A percentile compares a stretch with the other conserved stretches of the same genome.
Evolutionary conservation across 2,888 invertebrate species (phyloP).

Genomic region (Blomia tropicalis): DNA sequence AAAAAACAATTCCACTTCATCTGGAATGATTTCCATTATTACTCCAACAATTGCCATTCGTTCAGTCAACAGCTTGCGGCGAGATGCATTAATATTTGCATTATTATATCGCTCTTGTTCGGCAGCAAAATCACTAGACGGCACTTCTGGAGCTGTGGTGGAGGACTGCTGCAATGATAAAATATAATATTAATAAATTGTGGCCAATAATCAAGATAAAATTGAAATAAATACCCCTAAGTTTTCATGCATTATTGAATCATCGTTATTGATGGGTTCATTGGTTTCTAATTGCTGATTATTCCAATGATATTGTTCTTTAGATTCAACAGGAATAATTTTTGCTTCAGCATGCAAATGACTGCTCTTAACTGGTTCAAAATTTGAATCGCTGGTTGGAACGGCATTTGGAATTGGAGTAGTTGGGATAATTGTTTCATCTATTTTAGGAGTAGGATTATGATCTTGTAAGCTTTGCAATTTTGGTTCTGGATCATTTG

Average conservation of each 20-base stretch:
- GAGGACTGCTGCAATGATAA: no score
- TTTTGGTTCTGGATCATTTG: no score
- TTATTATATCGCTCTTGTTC: no score
- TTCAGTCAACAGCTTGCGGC: conserved; percentile 1
- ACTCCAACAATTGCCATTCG: background rate
- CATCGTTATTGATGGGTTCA: background rate
- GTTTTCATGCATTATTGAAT: no score
- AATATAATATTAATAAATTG: no score
- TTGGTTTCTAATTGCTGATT: background rate
- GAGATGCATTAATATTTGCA: background rate
- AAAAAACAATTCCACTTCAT: conserved; percentile 16
- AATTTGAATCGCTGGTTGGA: no score
- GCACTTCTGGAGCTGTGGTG: no score
- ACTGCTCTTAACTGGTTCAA: background rate
- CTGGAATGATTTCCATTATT: conserved; percentile 17
- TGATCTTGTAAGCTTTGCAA: background rate
- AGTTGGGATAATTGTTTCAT: background rate
- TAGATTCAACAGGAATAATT: conserved; percentile 1
- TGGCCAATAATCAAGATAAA: no score
- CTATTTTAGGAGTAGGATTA: background rate
- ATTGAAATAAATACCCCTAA: no score
- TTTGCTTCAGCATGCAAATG: background rate
- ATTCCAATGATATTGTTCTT: background rate
- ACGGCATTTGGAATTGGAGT: no score
- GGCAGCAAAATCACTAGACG: no score